Conservation (phyloP, 2,888 invertebrate genomes). For the Tipula vernalis region DNA sequence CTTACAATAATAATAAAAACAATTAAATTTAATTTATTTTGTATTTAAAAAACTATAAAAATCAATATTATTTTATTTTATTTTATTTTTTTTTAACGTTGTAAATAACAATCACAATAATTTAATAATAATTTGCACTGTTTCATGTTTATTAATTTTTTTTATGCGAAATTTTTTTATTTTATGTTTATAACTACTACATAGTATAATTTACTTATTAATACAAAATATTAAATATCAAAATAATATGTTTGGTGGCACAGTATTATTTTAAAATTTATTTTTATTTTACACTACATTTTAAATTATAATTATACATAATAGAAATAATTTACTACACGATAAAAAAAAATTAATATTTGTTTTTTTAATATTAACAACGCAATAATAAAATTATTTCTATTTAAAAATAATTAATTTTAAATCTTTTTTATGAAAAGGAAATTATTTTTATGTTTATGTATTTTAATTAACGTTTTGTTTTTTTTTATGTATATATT, state of each 20-base stretch:
- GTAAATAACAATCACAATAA: background rate
- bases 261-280: background rate
- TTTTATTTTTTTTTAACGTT: background rate
- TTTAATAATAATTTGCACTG: background rate
- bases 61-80: background rate
- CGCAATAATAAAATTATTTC: background rate
- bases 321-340: background rate
- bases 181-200: too few relatives aligned
- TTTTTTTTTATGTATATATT: background rate
- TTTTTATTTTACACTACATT: background rate
- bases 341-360: background rate
- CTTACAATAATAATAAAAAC: background rate
- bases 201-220: background rate
- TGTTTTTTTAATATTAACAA: background rate
- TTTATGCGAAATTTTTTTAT: background rate
- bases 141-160: background rate
- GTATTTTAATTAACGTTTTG: background rate
- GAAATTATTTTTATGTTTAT: background rate
- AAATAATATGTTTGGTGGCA: background rate
- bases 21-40: background rate
- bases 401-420: background rate
- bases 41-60: background rate
- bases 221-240: background rate
- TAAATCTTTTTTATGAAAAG: background rate
- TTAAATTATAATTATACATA: background rate